Evolutionary conservation across 2,888 invertebrate species (phyloP).

Genomic region (Luperina testacea): DNA sequence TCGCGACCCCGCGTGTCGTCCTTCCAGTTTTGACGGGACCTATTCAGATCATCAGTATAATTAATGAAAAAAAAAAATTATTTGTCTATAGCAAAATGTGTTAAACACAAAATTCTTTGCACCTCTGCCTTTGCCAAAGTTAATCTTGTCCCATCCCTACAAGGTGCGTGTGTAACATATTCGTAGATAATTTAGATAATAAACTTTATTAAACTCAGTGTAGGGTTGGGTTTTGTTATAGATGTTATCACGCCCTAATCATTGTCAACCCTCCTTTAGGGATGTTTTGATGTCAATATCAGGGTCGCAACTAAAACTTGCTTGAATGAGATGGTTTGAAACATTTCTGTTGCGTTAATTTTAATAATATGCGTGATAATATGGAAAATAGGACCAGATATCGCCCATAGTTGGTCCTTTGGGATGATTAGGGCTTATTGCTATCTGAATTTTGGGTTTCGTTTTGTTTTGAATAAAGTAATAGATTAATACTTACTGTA

Average conservation of each 20-base stretch:
- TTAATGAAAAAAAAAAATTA: too few relatives aligned
- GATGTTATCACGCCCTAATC: constrained; percentile 72
- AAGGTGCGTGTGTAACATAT: constrained; percentile 63
- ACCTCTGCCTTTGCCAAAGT: constrained; percentile 9
- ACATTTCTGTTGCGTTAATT: constrained; percentile 55
- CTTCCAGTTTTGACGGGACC: too few relatives aligned
- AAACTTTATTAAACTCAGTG: constrained; percentile 66
- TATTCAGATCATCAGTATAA: too few relatives aligned
- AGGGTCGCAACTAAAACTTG: constrained; percentile 48
- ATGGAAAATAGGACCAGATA: constrained; percentile 32
- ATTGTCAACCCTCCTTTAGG: constrained; percentile 63
- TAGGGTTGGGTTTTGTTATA: constrained; percentile 67
- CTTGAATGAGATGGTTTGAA: constrained; percentile 47
- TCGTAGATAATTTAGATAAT: constrained; percentile 75
- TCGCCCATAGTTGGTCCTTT: constrained; percentile 30
- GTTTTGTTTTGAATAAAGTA: constrained; percentile 3
- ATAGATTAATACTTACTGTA: neutral
- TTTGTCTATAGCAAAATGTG: neutral
- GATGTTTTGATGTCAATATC: constrained; percentile 68
- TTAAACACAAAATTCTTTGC: neutral
- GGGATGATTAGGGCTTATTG: constrained; percentile 19
- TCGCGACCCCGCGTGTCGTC: too few relatives aligned
- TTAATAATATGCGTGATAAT: constrained; percentile 43
- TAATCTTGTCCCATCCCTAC: constrained; percentile 48
- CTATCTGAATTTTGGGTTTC: constrained; percentile 10